Evolutionary conservation across 2,888 invertebrate genomes (phyloP).

Genomic region (Drosophila mulleri): DNA sequence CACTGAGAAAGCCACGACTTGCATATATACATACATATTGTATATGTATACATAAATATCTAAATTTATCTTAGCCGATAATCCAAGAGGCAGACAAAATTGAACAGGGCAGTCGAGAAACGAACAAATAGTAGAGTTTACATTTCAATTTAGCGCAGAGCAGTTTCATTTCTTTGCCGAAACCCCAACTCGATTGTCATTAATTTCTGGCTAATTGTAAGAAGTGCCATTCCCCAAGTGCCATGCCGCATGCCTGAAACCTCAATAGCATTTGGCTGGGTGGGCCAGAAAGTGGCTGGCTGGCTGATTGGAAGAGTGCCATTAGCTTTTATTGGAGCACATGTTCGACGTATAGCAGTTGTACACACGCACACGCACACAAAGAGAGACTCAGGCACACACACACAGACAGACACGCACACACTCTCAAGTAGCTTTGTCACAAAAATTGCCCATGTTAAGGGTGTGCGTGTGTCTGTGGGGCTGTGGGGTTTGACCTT

Average conservation of each 20-base stretch:
- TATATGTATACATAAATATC: too few species aligned
- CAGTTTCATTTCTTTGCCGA: conserved; percentile 7
- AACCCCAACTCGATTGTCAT: conserved; percentile 25
- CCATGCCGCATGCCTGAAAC: conserved; percentile 19
- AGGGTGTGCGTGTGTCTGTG: conserved; percentile 4
- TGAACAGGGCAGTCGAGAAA: not conserved
- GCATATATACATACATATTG: too few species aligned
- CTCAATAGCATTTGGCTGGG: conserved; percentile 22
- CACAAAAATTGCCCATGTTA: conserved; percentile 64
- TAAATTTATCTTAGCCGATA: not conserved
- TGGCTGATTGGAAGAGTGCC: conserved; percentile 53
- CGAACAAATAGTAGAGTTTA: not conserved
- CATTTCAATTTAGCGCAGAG: conserved; percentile 8
- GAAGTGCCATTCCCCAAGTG: not conserved
- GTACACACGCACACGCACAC: conserved; percentile 17
- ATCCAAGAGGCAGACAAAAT: not conserved
- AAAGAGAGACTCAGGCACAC: too few species aligned
- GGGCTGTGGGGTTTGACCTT: conserved; percentile 45
- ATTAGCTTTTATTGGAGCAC: conserved; percentile 65
- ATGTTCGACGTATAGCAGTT: conserved; percentile 32
- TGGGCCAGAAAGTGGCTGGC: conserved; percentile 38
- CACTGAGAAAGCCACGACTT: too few species aligned
- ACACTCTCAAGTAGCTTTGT: conserved; percentile 51
- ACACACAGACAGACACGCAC: not conserved
- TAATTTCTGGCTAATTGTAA: conserved; percentile 66